A percentile compares a stretch with the other conserved stretches of the same genome.
Evolutionary conservation across 1,140 invertebrate species (phyloP).

Genomic region (Calephelis virginiensis): DNA sequence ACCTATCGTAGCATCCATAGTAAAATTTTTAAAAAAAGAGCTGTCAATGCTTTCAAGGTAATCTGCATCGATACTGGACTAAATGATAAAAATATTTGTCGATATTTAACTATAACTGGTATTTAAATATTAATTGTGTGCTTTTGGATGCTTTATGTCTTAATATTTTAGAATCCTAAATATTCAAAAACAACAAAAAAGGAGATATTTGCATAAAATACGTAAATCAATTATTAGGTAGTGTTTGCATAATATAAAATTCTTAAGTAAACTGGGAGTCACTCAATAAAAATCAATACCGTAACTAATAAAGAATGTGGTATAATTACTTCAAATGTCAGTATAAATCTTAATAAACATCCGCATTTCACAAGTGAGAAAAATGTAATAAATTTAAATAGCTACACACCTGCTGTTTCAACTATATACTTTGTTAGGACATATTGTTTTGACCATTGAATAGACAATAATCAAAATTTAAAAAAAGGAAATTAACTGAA

Average conservation of each 20-base stretch:
- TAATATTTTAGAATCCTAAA: no score
- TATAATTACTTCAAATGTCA: constrained; percentile 24
- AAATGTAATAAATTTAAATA: constrained; percentile 33
- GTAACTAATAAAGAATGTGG: constrained; percentile 30
- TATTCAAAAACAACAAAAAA: no score
- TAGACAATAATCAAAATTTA: neutral
- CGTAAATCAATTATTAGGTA: no score
- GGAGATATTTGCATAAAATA: no score
- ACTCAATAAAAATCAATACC: constrained; percentile 11
- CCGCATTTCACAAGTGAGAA: constrained; percentile 36
- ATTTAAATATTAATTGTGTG: no score
- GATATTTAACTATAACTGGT: constrained; percentile 6
- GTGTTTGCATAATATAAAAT: no score
- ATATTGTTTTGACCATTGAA: neutral
- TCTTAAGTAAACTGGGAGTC: no score
- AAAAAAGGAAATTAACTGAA: constrained; percentile 1
- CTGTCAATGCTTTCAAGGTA: no score
- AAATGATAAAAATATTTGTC: neutral
- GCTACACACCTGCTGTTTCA: constrained; percentile 20
- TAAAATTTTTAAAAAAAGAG: no score
- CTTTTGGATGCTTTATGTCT: no score
- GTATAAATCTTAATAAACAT: constrained; percentile 30
- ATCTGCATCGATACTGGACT: no score
- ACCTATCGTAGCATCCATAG: no score
- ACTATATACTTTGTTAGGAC: constrained; percentile 1